Evolutionary conservation across 2,888 invertebrate species (phyloP), one percentile per base, ranked within the genome.

Genomic region (Siphlonurus alternatus): DNA sequence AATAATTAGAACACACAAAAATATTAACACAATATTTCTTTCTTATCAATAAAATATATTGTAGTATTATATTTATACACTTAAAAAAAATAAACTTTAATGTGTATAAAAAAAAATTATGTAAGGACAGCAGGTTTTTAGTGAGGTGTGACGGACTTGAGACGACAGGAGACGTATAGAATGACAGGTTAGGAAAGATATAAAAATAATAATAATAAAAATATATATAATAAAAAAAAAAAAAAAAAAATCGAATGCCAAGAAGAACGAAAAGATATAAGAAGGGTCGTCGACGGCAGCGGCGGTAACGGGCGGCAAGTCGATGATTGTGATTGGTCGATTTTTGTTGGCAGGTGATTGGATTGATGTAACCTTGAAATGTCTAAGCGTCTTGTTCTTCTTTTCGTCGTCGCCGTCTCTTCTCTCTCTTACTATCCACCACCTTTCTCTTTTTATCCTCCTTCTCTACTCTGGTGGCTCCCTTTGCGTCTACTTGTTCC

Each of bases 301-400:
- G 15, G 15, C 38, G 38, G n/a, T n/a, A n/a, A n/a, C n/a, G n/a
- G n/a, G 15, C 38, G 38, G 38, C 38, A 38, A 38, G 38, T 38
- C 38, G 38, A 38, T 38, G 38, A 38, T 38, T 38, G 38, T 56
- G 56, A 56, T 56, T 56, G 56, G 56, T 56, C 56, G 56, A 56
- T 56, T 56, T 56, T 56, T 20, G 19, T 56, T 56, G 56, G 56
- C 56, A 56, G 56, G 56, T 56, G 56, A 56, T 56, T 56, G 19
- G 56, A 56, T 56, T 56, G 56, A 56, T 56, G 56, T n/a, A 56
- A 56, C 56, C 56, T 56, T 56, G 56, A 56, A 56, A 56, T 22
- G 56, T 56, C 56, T 56, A 7, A 7, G 38, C 38, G 38, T 38
- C 38, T 38, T 38, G 38, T 38, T 38, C 38, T 38, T 38, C 38